Evolutionary conservation across 1,140 invertebrate genomes (phyloP), one percentile per base, ranked within the genome.

Genomic region (Cydia fagiglandana): DNA sequence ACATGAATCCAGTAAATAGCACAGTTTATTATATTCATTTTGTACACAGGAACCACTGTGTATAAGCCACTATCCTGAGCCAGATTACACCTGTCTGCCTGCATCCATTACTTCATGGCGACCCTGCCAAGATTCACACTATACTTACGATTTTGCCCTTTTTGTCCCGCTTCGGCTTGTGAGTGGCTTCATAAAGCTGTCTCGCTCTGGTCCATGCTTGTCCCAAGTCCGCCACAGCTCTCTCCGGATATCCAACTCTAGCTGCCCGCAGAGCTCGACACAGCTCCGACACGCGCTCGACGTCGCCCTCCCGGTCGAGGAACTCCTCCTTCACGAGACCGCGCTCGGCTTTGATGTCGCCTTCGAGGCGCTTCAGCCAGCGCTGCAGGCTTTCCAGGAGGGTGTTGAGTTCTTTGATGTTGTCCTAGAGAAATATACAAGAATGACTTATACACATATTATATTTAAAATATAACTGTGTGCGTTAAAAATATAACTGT

Each of bases 231-330:
- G 79, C 79, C 1, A 85, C 81, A 45, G 79, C 80, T 24, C 84
- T 85, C 70, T 92, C 91, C 10, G 85, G 82, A 75, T 85, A 86
- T 6, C 84, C 83, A 7, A 92, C 84, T 56, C 83, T 82, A 64
- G 84, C 82, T 41, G 83, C 81, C 45, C 93, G 92, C 61, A 95
- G 83, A 73, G 94, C 93, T 15, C 91, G 86, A 47, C 92, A 88
- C 66, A 94, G 77, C 66, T 93, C 93, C 68, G 93, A 93, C 41
- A 94, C 78, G 34, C 90, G 90, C 75, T 94, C 91, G 30, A 94
- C 89, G 64, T 94, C 90, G 4, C 73, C 88, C 76, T 83, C 84
- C 4, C 75, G 78, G 45, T 81, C 81, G 12, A 75, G 12, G 70
- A 76, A 56, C 41, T 76, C 76, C 13, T 20, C 76, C 66, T 34